These are phyloP conservation scores for Eupithecia pulchellata DNA, from an alignment of 2,888 invertebrate species.

Conservation along the genomic window DNA sequence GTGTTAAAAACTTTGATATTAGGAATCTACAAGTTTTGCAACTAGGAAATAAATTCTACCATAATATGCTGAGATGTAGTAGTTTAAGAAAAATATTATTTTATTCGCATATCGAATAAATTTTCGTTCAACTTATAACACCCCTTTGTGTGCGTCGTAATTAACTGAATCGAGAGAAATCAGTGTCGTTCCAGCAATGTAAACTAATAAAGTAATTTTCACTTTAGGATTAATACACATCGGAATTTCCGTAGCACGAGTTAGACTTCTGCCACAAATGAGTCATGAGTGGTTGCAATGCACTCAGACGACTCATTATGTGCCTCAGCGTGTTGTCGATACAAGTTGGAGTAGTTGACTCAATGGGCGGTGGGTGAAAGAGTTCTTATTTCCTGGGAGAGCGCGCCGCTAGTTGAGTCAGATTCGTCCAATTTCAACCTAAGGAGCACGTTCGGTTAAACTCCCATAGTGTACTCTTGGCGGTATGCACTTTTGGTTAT, in stretches of 20 bases:
- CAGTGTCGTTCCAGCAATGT: not conserved
- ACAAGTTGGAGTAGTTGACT: conserved; percentile 27
- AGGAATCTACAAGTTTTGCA: too few relatives aligned
- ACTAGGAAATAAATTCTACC: not conserved
- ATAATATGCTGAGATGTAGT: not conserved
- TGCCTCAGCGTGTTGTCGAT: conserved; percentile 36
- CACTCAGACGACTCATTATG: conserved; percentile 40
- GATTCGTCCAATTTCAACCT: conserved; percentile 8
- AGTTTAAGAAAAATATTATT: too few relatives aligned
- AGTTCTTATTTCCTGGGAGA: conserved; percentile 12
- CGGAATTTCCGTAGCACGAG: not conserved
- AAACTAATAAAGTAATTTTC: not conserved
- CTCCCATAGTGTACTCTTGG: not conserved
- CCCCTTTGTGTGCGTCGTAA: too few relatives aligned
- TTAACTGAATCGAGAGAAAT: not conserved
- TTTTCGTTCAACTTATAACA: too few relatives aligned
- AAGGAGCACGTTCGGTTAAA: not conserved
- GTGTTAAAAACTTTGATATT: too few relatives aligned
- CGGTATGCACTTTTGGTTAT: not conserved
- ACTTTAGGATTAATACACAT: not conserved
- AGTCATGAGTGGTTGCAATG: conserved; percentile 12
- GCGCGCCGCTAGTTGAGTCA: conserved; percentile 8
- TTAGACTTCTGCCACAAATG: conserved; percentile 5
- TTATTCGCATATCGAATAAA: too few relatives aligned
- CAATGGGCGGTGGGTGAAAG: conserved; percentile 14